These are phyloP conservation scores for Sebastes ruberrimus DNA, from an alignment of 2,797 vertebrate species.

Conservation along the genomic window DNA sequence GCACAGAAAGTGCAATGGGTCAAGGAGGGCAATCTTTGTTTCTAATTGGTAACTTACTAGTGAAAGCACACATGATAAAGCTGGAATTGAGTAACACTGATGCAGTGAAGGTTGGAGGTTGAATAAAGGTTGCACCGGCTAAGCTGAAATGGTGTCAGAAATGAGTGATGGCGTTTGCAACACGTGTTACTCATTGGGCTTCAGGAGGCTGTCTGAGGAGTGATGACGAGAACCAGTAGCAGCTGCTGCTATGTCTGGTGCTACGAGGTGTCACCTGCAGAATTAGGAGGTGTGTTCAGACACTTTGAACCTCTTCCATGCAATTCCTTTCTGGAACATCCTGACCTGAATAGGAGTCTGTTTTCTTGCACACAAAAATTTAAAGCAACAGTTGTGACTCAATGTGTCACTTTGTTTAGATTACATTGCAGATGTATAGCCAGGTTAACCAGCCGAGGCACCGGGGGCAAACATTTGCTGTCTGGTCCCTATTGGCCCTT, in stretches of 20 bases:
- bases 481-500: background rate
- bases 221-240: conserved; percentile 49
- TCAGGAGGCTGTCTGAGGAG: conserved; percentile 18
- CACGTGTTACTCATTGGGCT: conserved; percentile 4
- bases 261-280: background rate
- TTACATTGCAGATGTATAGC: background rate
- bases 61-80: background rate
- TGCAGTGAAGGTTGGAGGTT: background rate
- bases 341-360: conserved; percentile 13
- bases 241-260: background rate
- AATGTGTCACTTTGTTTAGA: background rate
- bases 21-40: background rate
- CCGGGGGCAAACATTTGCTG: background rate
- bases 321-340: conserved; percentile 29
- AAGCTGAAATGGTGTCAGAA: conserved; percentile 15
- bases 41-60: background rate
- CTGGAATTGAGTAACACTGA: background rate
- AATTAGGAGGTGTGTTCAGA: background rate
- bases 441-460: background rate
- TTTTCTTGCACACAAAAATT: background rate
- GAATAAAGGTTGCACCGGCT: background rate
- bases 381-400: background rate
- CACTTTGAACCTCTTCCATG: conserved; percentile 12
- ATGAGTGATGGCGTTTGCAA: conserved; percentile 37
- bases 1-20: background rate